Evolutionary conservation across 2,888 invertebrate species (phyloP), one percentile per base, ranked within the genome.

Genomic region (Clepsis dumicolana): DNA sequence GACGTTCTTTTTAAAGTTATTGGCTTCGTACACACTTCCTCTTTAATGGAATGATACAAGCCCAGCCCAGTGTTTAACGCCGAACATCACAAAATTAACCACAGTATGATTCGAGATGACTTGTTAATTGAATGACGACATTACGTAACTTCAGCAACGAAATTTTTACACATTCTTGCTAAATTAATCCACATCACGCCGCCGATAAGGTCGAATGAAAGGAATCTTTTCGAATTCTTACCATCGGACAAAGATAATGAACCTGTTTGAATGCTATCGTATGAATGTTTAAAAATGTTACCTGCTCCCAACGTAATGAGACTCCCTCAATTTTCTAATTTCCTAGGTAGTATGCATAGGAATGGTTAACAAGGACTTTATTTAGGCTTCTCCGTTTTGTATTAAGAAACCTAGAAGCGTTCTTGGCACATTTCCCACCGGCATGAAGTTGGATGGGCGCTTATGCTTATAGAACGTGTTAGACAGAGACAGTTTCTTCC

Each of bases 1-100:
- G 84, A 84, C 83, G 82, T 80, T 82, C 76, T 84, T 83, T 85
- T 75, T 83, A 78, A 85, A 86, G 79, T 83, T 86, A 88, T 86
- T 80, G 84, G 81, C 83, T 83, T 77, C 75, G 80, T 77, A 78
- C 79, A 79, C 77, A 80, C 75, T 77, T 76, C 76, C 73, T 80
- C 76, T 81, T 74, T 74, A 73, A 70, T 70, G 67, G 54, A 72
- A 71, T 73, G 72, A 74, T 73, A 56, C 44, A n/a, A 66, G 54
- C 25, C 16, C 53, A 66, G 54, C 25, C 16, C 53, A 56, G 24
- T 21, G 18, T 35, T 56, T 18, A 21, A 59, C 16, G 12, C 16
- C 21, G 24, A 41, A 59, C 16, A 21, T 41, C 41, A 29, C 25
- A n/a, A 44, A 44, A 61, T 44, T 41, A 16, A 16, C 44, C 38